Evolutionary conservation across 2,888 invertebrate genomes (phyloP).

Genomic region (Latrodectus elegans): DNA sequence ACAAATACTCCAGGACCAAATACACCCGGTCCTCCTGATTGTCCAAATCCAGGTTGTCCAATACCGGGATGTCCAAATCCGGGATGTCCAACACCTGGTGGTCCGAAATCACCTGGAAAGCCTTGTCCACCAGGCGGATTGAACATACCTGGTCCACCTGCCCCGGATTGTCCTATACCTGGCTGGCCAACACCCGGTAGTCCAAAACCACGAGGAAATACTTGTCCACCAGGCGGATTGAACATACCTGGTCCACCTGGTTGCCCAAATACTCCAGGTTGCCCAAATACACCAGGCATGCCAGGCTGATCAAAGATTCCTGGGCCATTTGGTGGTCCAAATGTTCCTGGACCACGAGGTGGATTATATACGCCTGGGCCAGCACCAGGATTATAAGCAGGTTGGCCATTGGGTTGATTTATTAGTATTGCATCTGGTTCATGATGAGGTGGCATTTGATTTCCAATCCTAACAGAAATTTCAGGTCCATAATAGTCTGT

Average conservation of each 20-base stretch:
- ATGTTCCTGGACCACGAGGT: not conserved
- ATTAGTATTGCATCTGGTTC: slow-evolving; percentile 57
- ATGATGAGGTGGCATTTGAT: slow-evolving; percentile 55
- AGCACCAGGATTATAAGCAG: not conserved
- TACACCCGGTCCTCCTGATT: not conserved
- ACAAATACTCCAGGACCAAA: not conserved
- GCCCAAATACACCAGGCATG: not conserved
- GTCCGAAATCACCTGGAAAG: not conserved
- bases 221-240: not conserved
- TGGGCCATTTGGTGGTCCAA: slow-evolving; percentile 3
- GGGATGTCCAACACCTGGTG: not conserved
- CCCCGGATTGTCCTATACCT: not conserved
- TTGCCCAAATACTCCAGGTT: slow-evolving; percentile 13
- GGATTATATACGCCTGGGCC: not conserved
- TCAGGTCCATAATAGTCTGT: not conserved
- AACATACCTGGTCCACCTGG: slow-evolving; percentile 17
- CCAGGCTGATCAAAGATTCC: not conserved
- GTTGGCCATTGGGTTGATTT: not conserved
- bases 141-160: slow-evolving; percentile 24
- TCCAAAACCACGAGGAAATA: not conserved
- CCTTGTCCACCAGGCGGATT: not conserved
- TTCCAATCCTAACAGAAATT: slow-evolving; percentile 26
- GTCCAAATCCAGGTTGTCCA: not conserved
- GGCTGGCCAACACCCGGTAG: not conserved
- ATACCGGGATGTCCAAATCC: slow-evolving; percentile 12